phyloP scores from a whole-genome alignment of 2,113 vertebrate genomes.

The Scophthalmus maximus region DNA sequence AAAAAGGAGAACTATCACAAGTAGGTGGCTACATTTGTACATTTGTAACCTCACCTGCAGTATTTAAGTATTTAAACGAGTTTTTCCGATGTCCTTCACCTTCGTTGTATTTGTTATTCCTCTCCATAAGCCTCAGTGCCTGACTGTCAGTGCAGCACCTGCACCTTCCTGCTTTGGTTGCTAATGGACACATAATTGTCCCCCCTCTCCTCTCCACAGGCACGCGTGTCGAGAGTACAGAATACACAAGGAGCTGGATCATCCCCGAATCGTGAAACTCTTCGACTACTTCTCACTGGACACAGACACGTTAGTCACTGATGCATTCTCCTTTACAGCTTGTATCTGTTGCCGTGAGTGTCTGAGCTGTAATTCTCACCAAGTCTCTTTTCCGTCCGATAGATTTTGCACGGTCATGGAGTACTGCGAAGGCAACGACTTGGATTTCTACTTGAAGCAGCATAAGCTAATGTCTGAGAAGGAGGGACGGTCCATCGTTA shows the following conservation, averaged over 20 bases:
- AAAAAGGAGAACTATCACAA: slow-evolving; percentile 99
- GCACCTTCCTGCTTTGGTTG: slow-evolving; percentile 23
- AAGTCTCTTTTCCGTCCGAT: not conserved
- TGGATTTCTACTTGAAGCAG: slow-evolving; percentile 99
- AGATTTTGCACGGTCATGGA: slow-evolving; percentile 99
- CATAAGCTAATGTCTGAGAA: slow-evolving; percentile 99
- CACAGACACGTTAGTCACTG: slow-evolving; percentile 95
- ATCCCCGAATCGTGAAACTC: slow-evolving; percentile 98
- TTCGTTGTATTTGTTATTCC: slow-evolving; percentile 46
- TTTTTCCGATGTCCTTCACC: not conserved
- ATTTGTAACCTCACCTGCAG: not conserved
- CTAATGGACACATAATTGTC: slow-evolving; percentile 43
- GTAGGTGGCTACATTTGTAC: slow-evolving; percentile 81
- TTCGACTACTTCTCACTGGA: slow-evolving; percentile 99
- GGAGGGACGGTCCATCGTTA: slow-evolving; percentile 98
- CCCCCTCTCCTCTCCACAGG: slow-evolving; percentile 74
- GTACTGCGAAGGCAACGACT: slow-evolving; percentile 99
- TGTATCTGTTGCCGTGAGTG: not conserved
- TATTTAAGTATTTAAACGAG: not conserved
- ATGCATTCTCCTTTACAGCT: not conserved
- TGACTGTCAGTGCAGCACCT: slow-evolving; percentile 37
- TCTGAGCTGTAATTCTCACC: not conserved
- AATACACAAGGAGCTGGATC: slow-evolving; percentile 99
- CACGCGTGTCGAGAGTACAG: slow-evolving; percentile 99
- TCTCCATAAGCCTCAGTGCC: slow-evolving; percentile 25